A percentile compares a stretch with the other conserved stretches of the same genome.
Evolutionary conservation across 2,888 invertebrate genomes (phyloP).

Genomic region (Pyrocoelia pectoralis): DNA sequence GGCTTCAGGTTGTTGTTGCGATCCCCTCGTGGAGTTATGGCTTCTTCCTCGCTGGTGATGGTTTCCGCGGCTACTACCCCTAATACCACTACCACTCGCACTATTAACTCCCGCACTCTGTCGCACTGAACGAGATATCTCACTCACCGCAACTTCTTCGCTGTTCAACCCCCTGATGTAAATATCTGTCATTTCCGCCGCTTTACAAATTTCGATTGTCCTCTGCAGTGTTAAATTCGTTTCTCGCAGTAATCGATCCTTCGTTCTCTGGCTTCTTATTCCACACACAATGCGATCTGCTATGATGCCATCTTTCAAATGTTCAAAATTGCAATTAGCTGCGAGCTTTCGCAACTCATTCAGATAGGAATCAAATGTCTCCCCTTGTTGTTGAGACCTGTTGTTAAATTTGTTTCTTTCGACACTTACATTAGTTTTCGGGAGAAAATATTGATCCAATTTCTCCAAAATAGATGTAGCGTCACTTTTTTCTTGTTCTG

Average conservation of each 20-base stretch:
- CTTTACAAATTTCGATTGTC: constrained; percentile 23
- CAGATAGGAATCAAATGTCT: background rate
- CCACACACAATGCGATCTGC: background rate
- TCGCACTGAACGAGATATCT: background rate
- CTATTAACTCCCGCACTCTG: background rate
- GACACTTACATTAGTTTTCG: background rate
- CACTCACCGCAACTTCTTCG: background rate
- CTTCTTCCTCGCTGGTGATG: background rate
- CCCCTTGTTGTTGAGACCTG: too few relatives aligned
- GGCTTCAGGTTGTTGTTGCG: too few relatives aligned
- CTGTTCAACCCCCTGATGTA: constrained; percentile 16
- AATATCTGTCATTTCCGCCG: too few relatives aligned
- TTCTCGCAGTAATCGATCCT: background rate
- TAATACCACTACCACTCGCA: background rate
- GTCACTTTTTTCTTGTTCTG: too few relatives aligned
- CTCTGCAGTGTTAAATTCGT: background rate
- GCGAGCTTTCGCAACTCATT: background rate
- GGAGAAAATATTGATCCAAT: too few relatives aligned
- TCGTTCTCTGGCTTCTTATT: background rate
- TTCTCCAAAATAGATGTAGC: too few relatives aligned
- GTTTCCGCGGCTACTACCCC: background rate
- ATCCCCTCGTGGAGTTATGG: background rate
- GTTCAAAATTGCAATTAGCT: background rate
- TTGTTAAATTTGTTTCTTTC: background rate
- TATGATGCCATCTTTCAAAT: background rate